Evolutionary conservation across 2,888 invertebrate species (phyloP), one percentile per base, ranked within the genome.

Genomic region (Ypsolopha scabrella): DNA sequence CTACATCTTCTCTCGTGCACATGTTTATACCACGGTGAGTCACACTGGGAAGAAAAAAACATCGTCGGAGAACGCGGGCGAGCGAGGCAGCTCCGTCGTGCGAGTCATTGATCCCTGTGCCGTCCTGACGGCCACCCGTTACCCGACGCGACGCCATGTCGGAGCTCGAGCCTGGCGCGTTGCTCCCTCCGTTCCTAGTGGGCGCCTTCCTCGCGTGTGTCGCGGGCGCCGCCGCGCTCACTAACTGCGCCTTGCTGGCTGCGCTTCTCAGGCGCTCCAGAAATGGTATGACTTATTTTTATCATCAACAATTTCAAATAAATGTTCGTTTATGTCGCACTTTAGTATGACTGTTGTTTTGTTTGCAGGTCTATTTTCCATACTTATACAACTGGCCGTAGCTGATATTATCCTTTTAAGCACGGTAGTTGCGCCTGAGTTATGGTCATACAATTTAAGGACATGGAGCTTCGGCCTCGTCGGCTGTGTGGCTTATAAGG

Each of bases 401-500:
- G 81, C 87, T 1, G 90, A 90, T 62, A 65, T 86, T 6, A 59
- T 81, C 14, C 64, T 83, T 39, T 72, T 88, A 45, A 80, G 74
- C 52, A 69, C 75, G 9, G 72, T 88, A 36, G 74, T 85, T 45
- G 70, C 78, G 34, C 78, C 87, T 38, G 90, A 90, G 68, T 63
- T 90, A 54, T 86, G 88, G 78, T 80, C 85, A 6, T 72, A 78
- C 48, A 87, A 88, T 60, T 62, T 67, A 50, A 73, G 76, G 57
- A 79, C 82, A 41, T 90, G 90, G 90, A 65, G 65, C 37, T 86
- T 89, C 58, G 81, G 88, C 14, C 64, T 65, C 41, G 72, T 72
- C 48, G 69, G 79, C 51, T 91, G 90, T 64, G 75, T 81, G 50
- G 69, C 87, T 1, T 89, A 88, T 66, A 72, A 87, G 57, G 90